A percentile compares a stretch with the other conserved stretches of the same genome.
phyloP scores from a whole-genome alignment of 2,888 invertebrate species.

The Cinara cedri region DNA sequence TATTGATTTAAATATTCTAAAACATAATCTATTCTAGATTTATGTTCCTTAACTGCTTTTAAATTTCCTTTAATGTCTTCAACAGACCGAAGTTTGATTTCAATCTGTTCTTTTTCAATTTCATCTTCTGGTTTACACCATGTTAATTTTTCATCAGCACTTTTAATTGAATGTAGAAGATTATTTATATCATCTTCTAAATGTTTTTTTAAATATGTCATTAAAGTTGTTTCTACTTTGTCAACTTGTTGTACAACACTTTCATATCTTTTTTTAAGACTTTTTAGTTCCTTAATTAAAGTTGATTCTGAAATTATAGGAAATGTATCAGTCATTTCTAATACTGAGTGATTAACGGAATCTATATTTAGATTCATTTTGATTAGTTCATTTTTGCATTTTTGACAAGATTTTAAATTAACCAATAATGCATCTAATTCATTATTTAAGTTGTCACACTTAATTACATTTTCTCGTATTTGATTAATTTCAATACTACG shows the following conservation, averaged over 20 bases:
- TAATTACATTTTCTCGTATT: slow-evolving; percentile 81
- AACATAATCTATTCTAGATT: slow-evolving; percentile 69
- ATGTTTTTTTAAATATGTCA: slow-evolving; percentile 83
- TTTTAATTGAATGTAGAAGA: slow-evolving; percentile 79
- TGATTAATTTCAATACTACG: slow-evolving; percentile 74
- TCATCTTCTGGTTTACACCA: slow-evolving; percentile 91
- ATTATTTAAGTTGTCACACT: slow-evolving; percentile 88
- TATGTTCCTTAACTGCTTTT: slow-evolving; percentile 29
- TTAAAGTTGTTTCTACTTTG: slow-evolving; percentile 77
- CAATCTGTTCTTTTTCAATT: slow-evolving; percentile 89
- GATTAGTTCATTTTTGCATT: slow-evolving; percentile 74
- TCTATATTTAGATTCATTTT: slow-evolving; percentile 73
- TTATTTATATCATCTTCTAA: slow-evolving; percentile 84
- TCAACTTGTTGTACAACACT: slow-evolving; percentile 78
- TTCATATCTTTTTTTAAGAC: slow-evolving; percentile 83
- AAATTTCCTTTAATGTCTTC: slow-evolving; percentile 68
- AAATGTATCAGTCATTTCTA: slow-evolving; percentile 75
- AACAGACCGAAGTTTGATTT: slow-evolving; percentile 84
- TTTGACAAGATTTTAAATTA: slow-evolving; percentile 77
- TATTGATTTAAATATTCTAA: slow-evolving; percentile 65
- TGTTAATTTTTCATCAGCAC: slow-evolving; percentile 83
- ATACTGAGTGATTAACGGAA: slow-evolving; percentile 73
- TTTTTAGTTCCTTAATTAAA: slow-evolving; percentile 80
- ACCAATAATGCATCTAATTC: slow-evolving; percentile 81
- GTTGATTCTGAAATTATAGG: slow-evolving; percentile 79